Percentiles rank a stretch among this genome's conserved stretches.
phyloP scores from a whole-genome alignment of 2,888 invertebrate species.

The Drosophila meridionalis region DNA sequence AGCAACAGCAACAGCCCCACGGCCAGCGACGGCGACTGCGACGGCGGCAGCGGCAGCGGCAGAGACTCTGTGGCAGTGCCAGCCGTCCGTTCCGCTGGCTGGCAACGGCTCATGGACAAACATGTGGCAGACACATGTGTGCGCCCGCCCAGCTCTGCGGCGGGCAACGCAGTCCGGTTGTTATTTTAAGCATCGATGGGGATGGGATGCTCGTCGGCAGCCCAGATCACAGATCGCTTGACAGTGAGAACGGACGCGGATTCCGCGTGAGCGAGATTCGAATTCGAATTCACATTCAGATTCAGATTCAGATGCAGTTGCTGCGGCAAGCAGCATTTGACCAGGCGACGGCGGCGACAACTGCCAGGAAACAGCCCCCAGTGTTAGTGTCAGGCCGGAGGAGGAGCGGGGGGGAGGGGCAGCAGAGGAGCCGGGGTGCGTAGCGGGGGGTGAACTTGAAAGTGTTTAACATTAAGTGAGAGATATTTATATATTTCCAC shows the following conservation, averaged over 20 bases:
- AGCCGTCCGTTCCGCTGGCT: slow-evolving; percentile 56
- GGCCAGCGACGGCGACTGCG: slow-evolving; percentile 48
- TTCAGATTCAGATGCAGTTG: slow-evolving; percentile 4
- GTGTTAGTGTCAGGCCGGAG: not conserved
- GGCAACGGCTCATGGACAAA: slow-evolving; percentile 76
- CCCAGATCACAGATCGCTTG: slow-evolving; percentile 64
- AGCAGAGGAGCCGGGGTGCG: slow-evolving; percentile 18
- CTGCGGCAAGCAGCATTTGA: slow-evolving; percentile 29
- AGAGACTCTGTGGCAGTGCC: slow-evolving; percentile 28
- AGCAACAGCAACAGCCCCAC: slow-evolving; percentile 54
- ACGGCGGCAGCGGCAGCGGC: slow-evolving; percentile 33
- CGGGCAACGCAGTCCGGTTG: slow-evolving; percentile 40
- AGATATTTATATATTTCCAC: slow-evolving; percentile 62
- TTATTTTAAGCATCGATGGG: slow-evolving; percentile 72
- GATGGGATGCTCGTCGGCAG: slow-evolving; percentile 55
- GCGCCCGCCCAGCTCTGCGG: slow-evolving; percentile 49
- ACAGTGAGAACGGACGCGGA: slow-evolving; percentile 62
- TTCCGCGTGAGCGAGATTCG: slow-evolving; percentile 8
- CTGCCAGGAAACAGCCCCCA: slow-evolving; percentile 9
- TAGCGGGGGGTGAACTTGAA: slow-evolving; percentile 78
- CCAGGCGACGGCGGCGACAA: slow-evolving; percentile 29
- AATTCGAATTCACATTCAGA: slow-evolving; percentile 9
- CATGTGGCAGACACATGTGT: slow-evolving; percentile 75
- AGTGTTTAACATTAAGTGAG: slow-evolving; percentile 57
- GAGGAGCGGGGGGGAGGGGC: not conserved